phyloP scores from a whole-genome alignment of 2,797 vertebrate species.

The Forpus xanthops region DNA sequence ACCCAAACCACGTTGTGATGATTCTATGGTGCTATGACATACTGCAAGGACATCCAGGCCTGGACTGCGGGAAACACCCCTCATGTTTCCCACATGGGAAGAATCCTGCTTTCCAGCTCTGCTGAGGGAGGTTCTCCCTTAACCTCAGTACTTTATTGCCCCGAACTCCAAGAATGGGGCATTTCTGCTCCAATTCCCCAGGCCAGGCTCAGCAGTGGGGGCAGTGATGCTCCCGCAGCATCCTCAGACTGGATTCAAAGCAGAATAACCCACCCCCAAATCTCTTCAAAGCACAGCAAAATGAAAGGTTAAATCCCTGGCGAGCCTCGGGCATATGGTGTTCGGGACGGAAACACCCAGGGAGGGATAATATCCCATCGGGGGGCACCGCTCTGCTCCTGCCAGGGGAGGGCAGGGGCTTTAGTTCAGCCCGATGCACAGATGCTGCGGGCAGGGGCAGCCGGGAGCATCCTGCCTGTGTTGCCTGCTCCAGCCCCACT shows the following conservation, averaged over 20 bases:
- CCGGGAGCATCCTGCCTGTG: background rate
- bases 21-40: background rate
- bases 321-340: slow-evolving; percentile 45
- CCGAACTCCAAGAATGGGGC: rapidly evolving
- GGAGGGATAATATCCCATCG: slow-evolving; percentile 28
- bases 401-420: background rate
- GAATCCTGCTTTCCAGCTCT: background rate
- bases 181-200: background rate
- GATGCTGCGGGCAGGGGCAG: background rate
- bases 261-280: background rate
- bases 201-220: rapidly evolving
- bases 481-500: background rate
- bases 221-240: rapidly evolving
- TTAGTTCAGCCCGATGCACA: background rate
- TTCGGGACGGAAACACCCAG: background rate
- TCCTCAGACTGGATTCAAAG: background rate
- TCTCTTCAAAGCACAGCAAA: background rate
- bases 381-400: background rate
- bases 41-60: background rate
- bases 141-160: rapidly evolving
- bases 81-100: rapidly evolving
- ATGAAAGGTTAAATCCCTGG: slow-evolving; percentile 24
- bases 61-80: rapidly evolving
- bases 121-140: rapidly evolving
- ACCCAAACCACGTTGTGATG: background rate